Conservation (phyloP, 2,113 vertebrate species). For the Ptilonorhynchus violaceus region DNA sequence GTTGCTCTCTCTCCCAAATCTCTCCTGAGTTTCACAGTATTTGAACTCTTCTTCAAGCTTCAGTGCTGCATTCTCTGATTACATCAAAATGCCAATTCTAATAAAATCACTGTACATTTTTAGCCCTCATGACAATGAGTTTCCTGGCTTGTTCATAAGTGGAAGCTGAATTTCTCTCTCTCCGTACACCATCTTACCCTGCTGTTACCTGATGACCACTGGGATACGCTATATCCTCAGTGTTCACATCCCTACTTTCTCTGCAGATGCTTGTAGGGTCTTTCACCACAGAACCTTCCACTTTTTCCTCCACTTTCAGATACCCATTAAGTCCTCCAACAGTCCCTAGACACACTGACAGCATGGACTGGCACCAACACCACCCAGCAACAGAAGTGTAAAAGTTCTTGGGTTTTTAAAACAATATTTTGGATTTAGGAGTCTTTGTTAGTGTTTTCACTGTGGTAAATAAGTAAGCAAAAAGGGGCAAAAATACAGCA, state of each 20-base stretch:
- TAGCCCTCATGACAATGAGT: background rate
- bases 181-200: background rate
- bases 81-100: background rate
- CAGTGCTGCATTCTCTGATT: background rate
- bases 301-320: background rate
- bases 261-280: background rate
- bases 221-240: background rate
- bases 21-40: background rate
- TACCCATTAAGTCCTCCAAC: background rate
- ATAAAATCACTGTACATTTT: background rate
- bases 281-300: background rate
- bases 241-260: background rate
- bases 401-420: background rate
- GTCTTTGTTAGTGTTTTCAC: background rate
- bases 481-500: background rate
- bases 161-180: background rate
- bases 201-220: background rate
- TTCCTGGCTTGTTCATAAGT: background rate
- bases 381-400: background rate
- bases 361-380: background rate
- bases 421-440: background rate
- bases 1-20: background rate
- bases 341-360: background rate
- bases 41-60: background rate
- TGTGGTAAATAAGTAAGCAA: background rate